These are phyloP conservation scores for Silurus aristotelis DNA, from an alignment of 2,797 vertebrate genomes.

Conservation along the genomic window DNA sequence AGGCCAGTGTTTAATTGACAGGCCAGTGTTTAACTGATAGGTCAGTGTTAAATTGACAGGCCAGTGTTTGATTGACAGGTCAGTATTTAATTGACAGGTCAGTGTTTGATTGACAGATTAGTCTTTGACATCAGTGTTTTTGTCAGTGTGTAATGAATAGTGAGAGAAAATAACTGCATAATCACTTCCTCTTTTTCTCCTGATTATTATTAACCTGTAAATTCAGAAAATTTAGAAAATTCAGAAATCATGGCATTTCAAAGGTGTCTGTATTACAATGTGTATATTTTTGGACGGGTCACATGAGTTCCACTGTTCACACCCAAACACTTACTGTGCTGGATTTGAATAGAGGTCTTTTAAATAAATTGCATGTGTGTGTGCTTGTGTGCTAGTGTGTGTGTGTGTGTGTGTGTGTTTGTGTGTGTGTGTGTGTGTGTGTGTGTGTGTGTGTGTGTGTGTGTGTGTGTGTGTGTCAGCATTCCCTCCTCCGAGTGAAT, in stretches of 20 bases:
- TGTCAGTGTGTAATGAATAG: neutral
- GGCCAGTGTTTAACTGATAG: too few species aligned
- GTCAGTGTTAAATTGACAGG: too few species aligned
- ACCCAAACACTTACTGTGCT: neutral
- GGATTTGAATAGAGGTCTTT: neutral
- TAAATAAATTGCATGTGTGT: neutral
- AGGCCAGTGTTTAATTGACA: too few species aligned
- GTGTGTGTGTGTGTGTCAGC: neutral
- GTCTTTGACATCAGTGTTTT: too few species aligned
- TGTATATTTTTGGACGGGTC: neutral
- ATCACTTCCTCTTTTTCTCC: neutral
- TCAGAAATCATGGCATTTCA: neutral
- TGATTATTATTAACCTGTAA: neutral
- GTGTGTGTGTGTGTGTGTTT: neutral
- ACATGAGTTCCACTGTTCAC: neutral
- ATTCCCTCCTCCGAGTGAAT: neutral
- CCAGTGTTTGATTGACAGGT: too few species aligned
- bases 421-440: neutral
- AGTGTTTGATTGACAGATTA: too few species aligned
- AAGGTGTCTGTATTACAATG: neutral
- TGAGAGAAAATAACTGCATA: neutral
- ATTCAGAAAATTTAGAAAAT: neutral
- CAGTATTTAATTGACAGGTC: too few species aligned
- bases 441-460: slow-evolving; percentile 12
- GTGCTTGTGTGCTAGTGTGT: neutral